phyloP scores from a whole-genome alignment of 1,140 invertebrate species.

The Phymastichus coffea region DNA sequence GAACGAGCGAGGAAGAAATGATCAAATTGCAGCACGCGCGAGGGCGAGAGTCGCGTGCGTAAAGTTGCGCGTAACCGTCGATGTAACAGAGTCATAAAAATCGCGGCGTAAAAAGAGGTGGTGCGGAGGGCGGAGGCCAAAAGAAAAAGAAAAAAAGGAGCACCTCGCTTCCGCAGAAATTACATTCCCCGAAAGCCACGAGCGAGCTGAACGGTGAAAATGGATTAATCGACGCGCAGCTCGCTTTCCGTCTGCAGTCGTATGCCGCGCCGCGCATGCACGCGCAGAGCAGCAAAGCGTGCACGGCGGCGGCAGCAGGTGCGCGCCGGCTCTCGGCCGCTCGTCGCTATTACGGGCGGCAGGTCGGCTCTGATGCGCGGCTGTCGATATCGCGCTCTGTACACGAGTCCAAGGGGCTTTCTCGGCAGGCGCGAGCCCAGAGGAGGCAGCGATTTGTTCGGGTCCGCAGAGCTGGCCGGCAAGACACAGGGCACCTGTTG shows the following conservation, averaged over 20 bases:
- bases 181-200: conserved; percentile 12
- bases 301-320: conserved; percentile 5
- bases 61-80: conserved; percentile 19
- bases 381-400: too few relatives aligned
- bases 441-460: too few relatives aligned
- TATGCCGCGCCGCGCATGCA: too few relatives aligned
- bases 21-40: conserved; percentile 16
- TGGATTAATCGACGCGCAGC: conserved; percentile 28
- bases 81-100: conserved; percentile 27
- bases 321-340: too few relatives aligned
- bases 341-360: conserved; percentile 11
- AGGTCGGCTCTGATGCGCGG: background rate
- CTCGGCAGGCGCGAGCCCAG: too few relatives aligned
- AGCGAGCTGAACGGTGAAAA: conserved; percentile 13
- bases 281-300: too few relatives aligned
- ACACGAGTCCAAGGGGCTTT: too few relatives aligned
- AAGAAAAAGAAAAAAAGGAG: background rate
- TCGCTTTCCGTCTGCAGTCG: conserved; percentile 11
- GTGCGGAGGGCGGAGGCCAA: background rate
- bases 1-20: conserved; percentile 4
- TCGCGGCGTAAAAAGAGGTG: conserved; percentile 10
- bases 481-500: conserved; percentile 15
- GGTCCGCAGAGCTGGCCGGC: background rate
- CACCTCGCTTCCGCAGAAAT: background rate
- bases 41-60: conserved; percentile 2